Base-by-base conservation (phyloP, 2,888 invertebrate genomes). In the Gymnocheta viridis region DNA sequence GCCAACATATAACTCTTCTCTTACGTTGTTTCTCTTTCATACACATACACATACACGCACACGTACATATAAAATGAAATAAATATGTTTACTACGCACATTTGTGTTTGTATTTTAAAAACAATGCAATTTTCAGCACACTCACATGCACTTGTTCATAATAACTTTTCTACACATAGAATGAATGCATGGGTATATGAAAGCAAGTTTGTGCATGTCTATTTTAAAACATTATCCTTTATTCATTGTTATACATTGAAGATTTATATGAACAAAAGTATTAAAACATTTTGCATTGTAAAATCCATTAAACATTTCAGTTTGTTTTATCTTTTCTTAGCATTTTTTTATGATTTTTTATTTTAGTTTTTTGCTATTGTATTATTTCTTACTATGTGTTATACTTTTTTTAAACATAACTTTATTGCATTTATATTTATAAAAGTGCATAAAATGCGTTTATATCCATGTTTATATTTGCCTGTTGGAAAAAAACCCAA, bases 291-390 rank as follows among this genome's bases (percentile, higher is more conserved):
- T 51, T 35, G 51, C 17, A 56, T 47, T 66, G 72, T 54, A 66
- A 64, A 79, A 79, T 72, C 72, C 79, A 72, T 79, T 79, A 79
- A 72, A 66, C n/a, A 70, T 24, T 79, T 54, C 54, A 56, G 44
- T 64, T 78, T 32, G 51, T 78, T 70, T 70, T 27, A 38, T 38
- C 22, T 62, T 32, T n/a, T 64, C 22, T 35, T n/a, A 2, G 17
- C n/a, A 38, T 24, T 70, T 41, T 41, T 38, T 5, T 7, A 47
- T 47, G 7, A 17, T 41, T 17, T 12, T 49, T 54, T 14, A 47
- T 9, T 22, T 22, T n/a, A 2, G 9, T 32, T 60, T 60, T 62
- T 69, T 49, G 0, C 27, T 49, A 24, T 77, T 77, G 27, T 49
- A 17, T 41, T 69, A 19, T 32, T 4, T 58, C 12, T 62, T 27